Base-by-base conservation (phyloP, 2,888 invertebrate genomes). In the Hirtodrosophila trivittata region DNA sequence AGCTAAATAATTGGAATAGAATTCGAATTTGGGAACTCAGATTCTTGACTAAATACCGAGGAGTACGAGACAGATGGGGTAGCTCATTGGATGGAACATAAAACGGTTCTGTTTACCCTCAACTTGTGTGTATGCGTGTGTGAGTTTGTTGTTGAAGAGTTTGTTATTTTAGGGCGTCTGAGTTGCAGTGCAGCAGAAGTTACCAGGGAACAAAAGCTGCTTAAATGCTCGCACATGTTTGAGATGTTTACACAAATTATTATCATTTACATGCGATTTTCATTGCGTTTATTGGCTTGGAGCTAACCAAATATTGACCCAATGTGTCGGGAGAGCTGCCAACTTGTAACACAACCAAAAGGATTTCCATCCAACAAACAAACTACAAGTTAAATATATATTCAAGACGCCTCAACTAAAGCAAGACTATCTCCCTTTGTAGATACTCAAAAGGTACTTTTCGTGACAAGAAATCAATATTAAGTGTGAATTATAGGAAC, bases 251-350 rank as follows among this genome's bases (percentile, higher is more conserved):
- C 76, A 73, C 55, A 76, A 70, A 51, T 75, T 63, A 84, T 80
- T 80, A 80, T 72, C 78, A 74, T 74, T 81, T 60, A 66, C 58
- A 66, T 80, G 84, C 57, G 71, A 80, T 74, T 80, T 74, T 68
- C 77, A 68, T 52, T 57, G 58, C 58, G 49, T 75, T 75, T 67
- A 71, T 72, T 62, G 68, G 54, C 54, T 35, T 28, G 9, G 39
- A 70, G 46, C 76, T 62, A 62, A 49, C 45, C 45, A 59, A 78
- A 77, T 83, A 78, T 78, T 83, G 69, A 60, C 38, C 45, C 32
- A 37, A 43, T 52, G 50, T 9, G 28, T n/a, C 46, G 54, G n/a
- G 5, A 30, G 30, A 45, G 13, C n/a, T 37, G 39, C 30, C 26
- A 18, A 33, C 12, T 8, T 35, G 6, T 1, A 52, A 26, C 10